Evolutionary conservation across 1,140 invertebrate genomes (phyloP).

Genomic region (Drosophila seguyi): DNA sequence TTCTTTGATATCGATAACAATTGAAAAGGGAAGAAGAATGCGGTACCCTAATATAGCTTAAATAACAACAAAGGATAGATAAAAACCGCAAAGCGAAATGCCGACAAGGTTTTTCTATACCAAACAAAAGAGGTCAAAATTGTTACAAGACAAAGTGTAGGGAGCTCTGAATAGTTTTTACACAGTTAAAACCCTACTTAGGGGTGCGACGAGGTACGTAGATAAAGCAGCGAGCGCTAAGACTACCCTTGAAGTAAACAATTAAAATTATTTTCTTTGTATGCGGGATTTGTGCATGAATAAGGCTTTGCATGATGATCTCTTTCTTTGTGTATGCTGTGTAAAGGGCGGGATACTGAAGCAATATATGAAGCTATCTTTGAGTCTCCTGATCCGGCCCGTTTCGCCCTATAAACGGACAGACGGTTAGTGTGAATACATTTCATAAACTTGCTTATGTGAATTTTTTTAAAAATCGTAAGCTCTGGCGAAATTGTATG

Average conservation of each 20-base stretch:
- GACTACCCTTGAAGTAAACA: conserved; percentile 60
- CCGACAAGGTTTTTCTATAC: conserved; percentile 49
- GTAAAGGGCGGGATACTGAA: conserved; percentile 39
- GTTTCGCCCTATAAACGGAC: background rate
- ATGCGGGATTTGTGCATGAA: conserved; percentile 51
- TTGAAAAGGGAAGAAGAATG: conserved; percentile 12
- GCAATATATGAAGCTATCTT: background rate
- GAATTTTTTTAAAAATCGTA: background rate
- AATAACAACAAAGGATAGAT: conserved; percentile 47
- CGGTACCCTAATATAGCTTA: conserved; percentile 57
- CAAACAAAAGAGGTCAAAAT: conserved; percentile 79
- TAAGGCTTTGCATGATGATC: conserved; percentile 37
- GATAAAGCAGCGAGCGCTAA: conserved; percentile 7
- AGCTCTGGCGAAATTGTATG: background rate
- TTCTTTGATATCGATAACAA: conserved; percentile 14
- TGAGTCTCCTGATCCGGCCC: background rate
- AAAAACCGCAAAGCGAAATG: conserved; percentile 62
- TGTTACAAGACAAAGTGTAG: conserved; percentile 66
- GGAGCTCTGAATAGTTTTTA: conserved; percentile 31
- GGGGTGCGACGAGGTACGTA: conserved; percentile 33
- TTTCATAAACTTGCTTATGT: background rate
- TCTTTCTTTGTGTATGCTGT: conserved; percentile 33
- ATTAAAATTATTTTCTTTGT: conserved; percentile 62
- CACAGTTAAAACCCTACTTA: conserved; percentile 61
- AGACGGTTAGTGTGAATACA: background rate